phyloP scores from a whole-genome alignment of 2,888 invertebrate species.

The Pyrrhosoma nymphula region DNA sequence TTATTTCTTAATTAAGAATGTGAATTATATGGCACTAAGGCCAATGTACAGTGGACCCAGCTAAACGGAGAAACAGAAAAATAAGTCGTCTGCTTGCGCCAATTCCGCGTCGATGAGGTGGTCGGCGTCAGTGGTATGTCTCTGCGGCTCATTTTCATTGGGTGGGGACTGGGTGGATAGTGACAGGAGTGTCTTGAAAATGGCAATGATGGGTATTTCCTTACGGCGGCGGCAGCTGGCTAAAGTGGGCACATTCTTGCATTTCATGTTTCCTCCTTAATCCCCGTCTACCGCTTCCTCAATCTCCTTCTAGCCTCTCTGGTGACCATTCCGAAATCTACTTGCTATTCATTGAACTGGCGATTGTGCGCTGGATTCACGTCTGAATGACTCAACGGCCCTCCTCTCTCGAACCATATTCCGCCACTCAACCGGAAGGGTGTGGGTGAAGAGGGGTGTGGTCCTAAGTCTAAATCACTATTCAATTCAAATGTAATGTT shows the following conservation, averaged over 20 bases:
- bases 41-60: too few relatives aligned
- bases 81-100: too few relatives aligned
- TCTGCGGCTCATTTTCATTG: too few relatives aligned
- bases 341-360: conserved; percentile 10
- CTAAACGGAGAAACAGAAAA: too few relatives aligned
- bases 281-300: neutral
- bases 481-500: conserved; percentile 14
- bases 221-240: neutral
- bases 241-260: neutral
- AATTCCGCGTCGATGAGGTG: too few relatives aligned
- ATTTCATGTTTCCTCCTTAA: neutral
- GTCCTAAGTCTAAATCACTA: neutral
- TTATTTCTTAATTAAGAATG: too few relatives aligned
- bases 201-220: neutral
- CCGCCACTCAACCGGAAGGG: neutral
- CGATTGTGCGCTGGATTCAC: neutral
- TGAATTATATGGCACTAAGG: too few relatives aligned
- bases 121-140: too few relatives aligned
- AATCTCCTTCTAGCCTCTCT: neutral
- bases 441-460: neutral
- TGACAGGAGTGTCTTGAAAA: too few relatives aligned
- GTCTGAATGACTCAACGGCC: neutral
- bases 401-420: neutral
- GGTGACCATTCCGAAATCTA: neutral
- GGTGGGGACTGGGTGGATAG: too few relatives aligned